These are phyloP conservation scores for Drosophila pseudotakahashii DNA, from an alignment of 2,888 invertebrate species.

Conservation along the genomic window DNA sequence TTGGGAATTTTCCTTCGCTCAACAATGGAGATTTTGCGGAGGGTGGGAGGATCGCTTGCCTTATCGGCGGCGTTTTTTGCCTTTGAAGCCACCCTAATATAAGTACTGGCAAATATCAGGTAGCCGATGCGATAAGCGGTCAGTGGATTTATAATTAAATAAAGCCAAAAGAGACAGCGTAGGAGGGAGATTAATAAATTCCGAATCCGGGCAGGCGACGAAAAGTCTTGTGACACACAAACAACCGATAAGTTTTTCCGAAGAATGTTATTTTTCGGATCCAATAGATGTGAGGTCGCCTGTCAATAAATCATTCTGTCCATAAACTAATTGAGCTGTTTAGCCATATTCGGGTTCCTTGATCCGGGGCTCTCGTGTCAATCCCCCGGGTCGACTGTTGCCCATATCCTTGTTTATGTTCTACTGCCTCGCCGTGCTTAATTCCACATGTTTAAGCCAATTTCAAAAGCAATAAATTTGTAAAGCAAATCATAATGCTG, in stretches of 20 bases:
- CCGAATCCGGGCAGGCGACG: constrained; percentile 14
- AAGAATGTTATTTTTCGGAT: not conserved
- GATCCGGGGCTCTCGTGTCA: constrained; percentile 46
- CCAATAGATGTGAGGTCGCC: constrained; percentile 26
- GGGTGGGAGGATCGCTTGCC: constrained; percentile 29
- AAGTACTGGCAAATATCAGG: constrained; percentile 57
- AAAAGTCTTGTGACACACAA: constrained; percentile 4
- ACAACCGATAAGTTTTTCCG: constrained; percentile 11
- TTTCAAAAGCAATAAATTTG: constrained; percentile 67
- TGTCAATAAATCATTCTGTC: constrained; percentile 58
- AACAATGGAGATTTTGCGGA: constrained; percentile 17
- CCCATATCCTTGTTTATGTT: constrained; percentile 65
- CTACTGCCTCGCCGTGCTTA: constrained; percentile 26
- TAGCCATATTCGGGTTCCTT: constrained; percentile 35
- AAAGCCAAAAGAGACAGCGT: constrained; percentile 8
- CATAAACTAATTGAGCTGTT: constrained; percentile 60
- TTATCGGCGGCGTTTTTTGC: constrained; percentile 64
- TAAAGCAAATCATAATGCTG: constrained; percentile 62
- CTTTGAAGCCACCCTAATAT: constrained; percentile 41
- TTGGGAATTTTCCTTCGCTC: constrained; percentile 15
- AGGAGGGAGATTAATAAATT: constrained; percentile 10
- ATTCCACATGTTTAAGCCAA: constrained; percentile 48
- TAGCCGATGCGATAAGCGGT: constrained; percentile 53
- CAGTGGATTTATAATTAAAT: constrained; percentile 51
- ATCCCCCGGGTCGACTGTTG: constrained; percentile 57